Evolutionary conservation across 2,888 invertebrate genomes (phyloP).

Genomic region (Xanthia togata): DNA sequence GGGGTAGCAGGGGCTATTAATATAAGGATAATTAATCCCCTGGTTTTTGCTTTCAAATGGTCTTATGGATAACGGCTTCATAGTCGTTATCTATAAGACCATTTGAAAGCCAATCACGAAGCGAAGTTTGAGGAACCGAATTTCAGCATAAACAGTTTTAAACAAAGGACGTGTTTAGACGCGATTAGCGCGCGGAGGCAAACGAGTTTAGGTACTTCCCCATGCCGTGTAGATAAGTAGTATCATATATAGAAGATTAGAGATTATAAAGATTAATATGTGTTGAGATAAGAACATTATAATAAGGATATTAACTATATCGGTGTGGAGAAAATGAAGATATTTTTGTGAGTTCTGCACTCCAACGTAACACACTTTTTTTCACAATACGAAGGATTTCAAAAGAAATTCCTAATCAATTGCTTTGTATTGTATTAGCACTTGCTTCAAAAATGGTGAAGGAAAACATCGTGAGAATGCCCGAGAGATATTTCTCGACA

Average conservation of each 20-base stretch:
- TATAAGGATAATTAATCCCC: not conserved
- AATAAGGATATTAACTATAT: not conserved
- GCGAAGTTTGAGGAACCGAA: constrained; percentile 52
- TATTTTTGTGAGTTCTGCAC: not conserved
- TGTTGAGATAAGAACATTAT: not conserved
- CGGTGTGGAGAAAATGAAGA: not conserved
- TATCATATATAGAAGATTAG: not conserved
- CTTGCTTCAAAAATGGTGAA: too few relatives aligned
- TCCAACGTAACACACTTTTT: not conserved
- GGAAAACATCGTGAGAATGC: too few relatives aligned
- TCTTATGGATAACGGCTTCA: not conserved
- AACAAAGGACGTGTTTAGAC: constrained; percentile 44
- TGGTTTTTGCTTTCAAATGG: not conserved
- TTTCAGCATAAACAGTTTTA: constrained; percentile 57
- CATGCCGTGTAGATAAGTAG: not conserved
- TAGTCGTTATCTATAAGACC: constrained; percentile 37
- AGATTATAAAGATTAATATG: not conserved
- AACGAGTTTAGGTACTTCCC: constrained; percentile 22
- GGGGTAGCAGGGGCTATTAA: not conserved
- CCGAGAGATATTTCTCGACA: too few relatives aligned
- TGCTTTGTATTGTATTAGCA: too few relatives aligned
- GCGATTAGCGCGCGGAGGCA: constrained; percentile 11
- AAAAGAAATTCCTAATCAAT: not conserved
- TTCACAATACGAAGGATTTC: not conserved
- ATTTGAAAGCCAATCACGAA: constrained; percentile 64